These are phyloP conservation scores for Margarornis squamiger DNA, from an alignment of 2,797 vertebrate species.

Conservation along the genomic window DNA sequence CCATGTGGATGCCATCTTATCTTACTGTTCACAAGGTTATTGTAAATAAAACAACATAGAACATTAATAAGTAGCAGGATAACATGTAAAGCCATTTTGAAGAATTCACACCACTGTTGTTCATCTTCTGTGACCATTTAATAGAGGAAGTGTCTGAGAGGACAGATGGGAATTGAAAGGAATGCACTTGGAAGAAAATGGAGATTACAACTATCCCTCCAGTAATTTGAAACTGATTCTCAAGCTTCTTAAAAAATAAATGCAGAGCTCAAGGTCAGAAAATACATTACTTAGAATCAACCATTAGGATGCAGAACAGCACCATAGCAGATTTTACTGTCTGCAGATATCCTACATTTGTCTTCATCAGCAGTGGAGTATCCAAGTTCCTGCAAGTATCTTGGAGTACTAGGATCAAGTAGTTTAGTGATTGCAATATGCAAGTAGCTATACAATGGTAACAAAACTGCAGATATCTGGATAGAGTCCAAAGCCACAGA, in stretches of 20 bases:
- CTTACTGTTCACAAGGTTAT: conserved; percentile 34
- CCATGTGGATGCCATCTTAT: neutral
- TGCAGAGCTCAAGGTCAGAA: conserved; percentile 72
- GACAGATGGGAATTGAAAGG: conserved; percentile 68
- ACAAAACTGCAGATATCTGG: neutral
- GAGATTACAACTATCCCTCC: conserved; percentile 65
- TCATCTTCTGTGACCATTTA: conserved; percentile 71
- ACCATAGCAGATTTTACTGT: conserved; percentile 33
- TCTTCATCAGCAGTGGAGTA: conserved; percentile 37
- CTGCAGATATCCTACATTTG: conserved; percentile 50
- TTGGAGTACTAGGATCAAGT: conserved; percentile 37
- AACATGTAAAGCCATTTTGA: conserved; percentile 37
- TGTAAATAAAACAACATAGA: conserved; percentile 39
- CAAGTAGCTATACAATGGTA: neutral
- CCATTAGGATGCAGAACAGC: conserved; percentile 62
- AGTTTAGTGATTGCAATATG: conserved; percentile 28
- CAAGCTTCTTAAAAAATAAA: conserved; percentile 72
- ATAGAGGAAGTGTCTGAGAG: conserved; percentile 52
- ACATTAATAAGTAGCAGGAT: conserved; percentile 51
- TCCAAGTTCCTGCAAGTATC: conserved; percentile 30
- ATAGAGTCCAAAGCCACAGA: neutral
- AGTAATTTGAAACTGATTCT: conserved; percentile 73
- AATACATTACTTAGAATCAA: conserved; percentile 58
- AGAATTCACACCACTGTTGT: conserved; percentile 53
- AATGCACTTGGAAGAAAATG: conserved; percentile 68